Evolutionary conservation across 2,797 vertebrate genomes (phyloP).

Genomic region (Alauda arvensis): DNA sequence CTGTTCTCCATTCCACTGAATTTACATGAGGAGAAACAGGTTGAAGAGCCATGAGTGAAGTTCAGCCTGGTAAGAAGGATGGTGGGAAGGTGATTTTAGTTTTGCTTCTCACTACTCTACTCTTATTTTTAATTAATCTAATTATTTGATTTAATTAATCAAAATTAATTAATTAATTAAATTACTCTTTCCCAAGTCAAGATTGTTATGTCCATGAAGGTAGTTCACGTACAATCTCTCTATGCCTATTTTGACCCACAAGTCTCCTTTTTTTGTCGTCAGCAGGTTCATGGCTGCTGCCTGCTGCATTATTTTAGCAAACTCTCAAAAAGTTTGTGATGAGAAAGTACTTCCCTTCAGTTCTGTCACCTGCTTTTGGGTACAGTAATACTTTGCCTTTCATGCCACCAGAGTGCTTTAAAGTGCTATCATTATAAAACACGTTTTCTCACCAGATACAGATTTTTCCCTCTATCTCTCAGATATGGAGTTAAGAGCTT

Average conservation of each 20-base stretch:
- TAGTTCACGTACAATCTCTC: background rate
- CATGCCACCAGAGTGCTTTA: background rate
- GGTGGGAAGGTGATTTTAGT: background rate
- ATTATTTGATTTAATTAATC: background rate
- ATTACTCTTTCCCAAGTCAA: background rate
- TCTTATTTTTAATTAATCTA: background rate
- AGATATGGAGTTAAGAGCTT: background rate
- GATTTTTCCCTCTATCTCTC: background rate
- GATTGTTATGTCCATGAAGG: background rate
- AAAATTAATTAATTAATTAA: background rate
- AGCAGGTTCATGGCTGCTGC: background rate
- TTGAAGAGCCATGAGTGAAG: background rate
- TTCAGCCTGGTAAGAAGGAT: background rate
- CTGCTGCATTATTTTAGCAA: background rate
- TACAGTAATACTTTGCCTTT: background rate
- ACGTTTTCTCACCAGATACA: background rate
- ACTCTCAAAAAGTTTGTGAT: background rate
- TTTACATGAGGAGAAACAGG: rapidly evolving
- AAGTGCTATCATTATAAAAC: background rate
- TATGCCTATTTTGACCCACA: background rate
- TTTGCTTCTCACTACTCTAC: background rate
- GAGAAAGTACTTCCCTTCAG: background rate
- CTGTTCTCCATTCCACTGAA: rapidly evolving
- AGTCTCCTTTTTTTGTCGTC: background rate
- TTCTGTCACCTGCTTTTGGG: background rate